Evolutionary conservation across 1,140 invertebrate genomes (phyloP).

Genomic region (Venustaconcha ellipsiformis): DNA sequence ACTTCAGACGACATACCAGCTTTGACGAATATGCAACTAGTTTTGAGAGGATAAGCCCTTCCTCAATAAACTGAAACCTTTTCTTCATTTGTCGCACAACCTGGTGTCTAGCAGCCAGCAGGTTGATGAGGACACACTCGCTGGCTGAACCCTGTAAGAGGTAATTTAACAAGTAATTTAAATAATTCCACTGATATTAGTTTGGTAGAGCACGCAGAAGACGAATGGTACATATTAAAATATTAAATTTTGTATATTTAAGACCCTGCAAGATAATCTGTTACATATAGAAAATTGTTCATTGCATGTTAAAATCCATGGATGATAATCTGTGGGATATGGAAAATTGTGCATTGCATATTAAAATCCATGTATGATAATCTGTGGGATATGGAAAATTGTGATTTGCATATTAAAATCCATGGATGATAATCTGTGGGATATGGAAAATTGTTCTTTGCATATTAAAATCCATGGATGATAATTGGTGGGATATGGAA

Average conservation of each 20-base stretch:
- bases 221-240: neutral
- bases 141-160: constrained; percentile 90
- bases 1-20: constrained; percentile 66
- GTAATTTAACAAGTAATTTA: neutral
- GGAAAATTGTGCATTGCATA: too few relatives aligned
- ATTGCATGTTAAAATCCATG: neutral
- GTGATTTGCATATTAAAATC: too few relatives aligned
- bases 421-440: neutral
- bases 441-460: too few relatives aligned
- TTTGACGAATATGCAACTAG: constrained; percentile 89
- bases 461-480: neutral
- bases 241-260: neutral
- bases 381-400: too few relatives aligned
- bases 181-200: neutral
- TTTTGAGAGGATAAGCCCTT: constrained; percentile 93
- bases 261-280: neutral
- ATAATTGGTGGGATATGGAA: too few relatives aligned
- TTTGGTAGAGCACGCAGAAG: neutral
- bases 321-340: too few relatives aligned
- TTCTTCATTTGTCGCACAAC: constrained; percentile 92
- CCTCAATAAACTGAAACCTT: constrained; percentile 89
- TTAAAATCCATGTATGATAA: too few relatives aligned
- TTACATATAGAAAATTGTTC: neutral
- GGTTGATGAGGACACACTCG: constrained; percentile 95
- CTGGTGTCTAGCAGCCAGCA: constrained; percentile 94